Base-by-base conservation (phyloP, 2,797 vertebrate genomes). In the Malacoraja senta region DNA sequence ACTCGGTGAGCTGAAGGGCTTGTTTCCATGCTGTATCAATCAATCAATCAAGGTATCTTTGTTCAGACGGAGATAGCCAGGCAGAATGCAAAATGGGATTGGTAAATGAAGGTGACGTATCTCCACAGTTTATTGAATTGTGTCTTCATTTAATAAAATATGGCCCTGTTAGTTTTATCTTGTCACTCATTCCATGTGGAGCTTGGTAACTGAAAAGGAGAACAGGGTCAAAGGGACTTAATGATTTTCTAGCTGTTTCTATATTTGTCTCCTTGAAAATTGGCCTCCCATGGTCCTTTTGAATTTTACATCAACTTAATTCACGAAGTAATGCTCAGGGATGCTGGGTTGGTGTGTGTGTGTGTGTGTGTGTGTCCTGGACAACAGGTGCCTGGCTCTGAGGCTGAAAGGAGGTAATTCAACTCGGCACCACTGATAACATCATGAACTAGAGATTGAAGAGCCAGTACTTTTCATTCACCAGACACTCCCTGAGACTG, bases 381-480 rank as follows among this genome's bases (percentile, higher is more conserved):
- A 88, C 84, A 88, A 88, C 32, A 35, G 61, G 32, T 19, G 17
- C 13, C 38, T 92, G 71, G 35, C 38, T 2, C 24, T 71, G 90
- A 3, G 76, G 71, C 44, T 76, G 26, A 38, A 92, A 53, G 90
- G 38, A 29, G n/a, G 71, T 92, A 74, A 92, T 76, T 92, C 90
- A 92, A 29, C 38, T 74, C 35, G 38, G n/a, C n/a, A 4, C 68
- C 10, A 44, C 71, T 58, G 90, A 92, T 92, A 44, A 58, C 38
- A 76, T 76, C 38, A 17, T 76, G 53, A 71, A 92, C 38, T 38
- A 92, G 71, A 74, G 26, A 92, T 92, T 92, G 90, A 76, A 76
- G 71, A 26, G 74, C 76, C 19, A 76, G 24, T n/a, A 12, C 24
- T 76, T 92, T 58, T 74, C 53, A 38, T 53, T 53, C 90, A 76